phyloP scores from a whole-genome alignment of 2,888 invertebrate genomes.

The Xanthostigma xanthostigma region DNA sequence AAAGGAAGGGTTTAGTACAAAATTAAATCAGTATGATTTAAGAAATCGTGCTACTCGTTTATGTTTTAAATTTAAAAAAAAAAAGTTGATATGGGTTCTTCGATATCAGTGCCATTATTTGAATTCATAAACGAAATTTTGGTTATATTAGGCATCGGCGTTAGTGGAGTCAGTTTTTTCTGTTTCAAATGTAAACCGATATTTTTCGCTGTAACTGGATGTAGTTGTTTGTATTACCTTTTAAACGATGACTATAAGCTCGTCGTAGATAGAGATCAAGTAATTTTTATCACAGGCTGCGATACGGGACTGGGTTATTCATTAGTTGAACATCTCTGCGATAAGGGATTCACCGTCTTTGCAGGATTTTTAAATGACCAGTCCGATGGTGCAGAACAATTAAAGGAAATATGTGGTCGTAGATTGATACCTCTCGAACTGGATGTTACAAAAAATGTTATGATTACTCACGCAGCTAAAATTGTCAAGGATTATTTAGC shows the following conservation, averaged over 20 bases:
- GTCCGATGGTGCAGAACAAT: conserved; percentile 42
- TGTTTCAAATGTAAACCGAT: conserved; percentile 16
- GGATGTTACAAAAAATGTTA: conserved; percentile 49
- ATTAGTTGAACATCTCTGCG: conserved; percentile 43
- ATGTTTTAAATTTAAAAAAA: too few relatives aligned
- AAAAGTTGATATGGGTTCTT: too few relatives aligned
- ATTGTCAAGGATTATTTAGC: conserved; percentile 31
- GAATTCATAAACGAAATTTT: too few relatives aligned
- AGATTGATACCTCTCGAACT: conserved; percentile 37
- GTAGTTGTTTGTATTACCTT: conserved; percentile 20
- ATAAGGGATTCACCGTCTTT: conserved; percentile 55
- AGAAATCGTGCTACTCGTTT: too few relatives aligned
- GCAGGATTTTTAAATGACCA: conserved; percentile 53
- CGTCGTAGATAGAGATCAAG: conserved; percentile 20
- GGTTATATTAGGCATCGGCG: too few relatives aligned
- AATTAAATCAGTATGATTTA: too few relatives aligned
- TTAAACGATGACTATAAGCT: conserved; percentile 15
- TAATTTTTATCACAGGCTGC: conserved; percentile 67
- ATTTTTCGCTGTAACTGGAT: conserved; percentile 19
- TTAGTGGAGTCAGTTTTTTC: too few relatives aligned
- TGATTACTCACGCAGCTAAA: conserved; percentile 35
- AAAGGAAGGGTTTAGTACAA: too few relatives aligned
- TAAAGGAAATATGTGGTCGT: conserved; percentile 24
- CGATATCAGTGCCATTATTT: too few relatives aligned
- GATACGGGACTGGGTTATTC: conserved; percentile 74